Percentiles rank a stretch among this genome's conserved stretches.
Conservation (phyloP, 2,113 vertebrate species). For the Atlantisia rogersi region DNA sequence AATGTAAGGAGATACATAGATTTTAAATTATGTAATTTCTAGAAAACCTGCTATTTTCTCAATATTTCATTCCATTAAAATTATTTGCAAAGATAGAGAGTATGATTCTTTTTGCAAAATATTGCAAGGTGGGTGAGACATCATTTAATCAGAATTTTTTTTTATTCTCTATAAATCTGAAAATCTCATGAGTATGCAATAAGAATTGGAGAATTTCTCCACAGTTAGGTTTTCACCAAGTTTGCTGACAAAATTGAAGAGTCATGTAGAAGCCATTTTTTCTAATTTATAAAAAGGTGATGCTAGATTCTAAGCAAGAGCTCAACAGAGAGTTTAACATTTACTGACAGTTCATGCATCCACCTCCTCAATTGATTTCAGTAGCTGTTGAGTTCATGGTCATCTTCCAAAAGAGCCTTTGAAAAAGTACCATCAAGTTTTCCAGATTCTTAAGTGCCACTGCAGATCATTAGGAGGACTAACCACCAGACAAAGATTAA, state of each 20-base stretch:
- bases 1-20: fast-evolving
- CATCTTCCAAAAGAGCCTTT: not conserved
- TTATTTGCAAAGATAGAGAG: not conserved
- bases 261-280: not conserved
- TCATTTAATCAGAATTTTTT: not conserved
- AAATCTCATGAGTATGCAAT: not conserved
- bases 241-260: not conserved
- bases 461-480: not conserved
- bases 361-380: not conserved
- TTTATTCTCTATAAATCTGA: not conserved
- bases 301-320: not conserved
- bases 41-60: not conserved
- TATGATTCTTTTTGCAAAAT: not conserved
- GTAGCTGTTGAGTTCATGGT: not conserved
- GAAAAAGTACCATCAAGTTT: not conserved
- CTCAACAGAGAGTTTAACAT: not conserved
- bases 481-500: not conserved
- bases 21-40: not conserved
- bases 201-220: not conserved
- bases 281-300: not conserved
- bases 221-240: not conserved
- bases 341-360: not conserved
- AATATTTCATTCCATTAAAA: not conserved
- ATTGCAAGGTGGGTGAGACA: fast-evolving
- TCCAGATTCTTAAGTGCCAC: not conserved